phyloP scores from a whole-genome alignment of 2,888 invertebrate genomes.

The Tipula unca region DNA sequence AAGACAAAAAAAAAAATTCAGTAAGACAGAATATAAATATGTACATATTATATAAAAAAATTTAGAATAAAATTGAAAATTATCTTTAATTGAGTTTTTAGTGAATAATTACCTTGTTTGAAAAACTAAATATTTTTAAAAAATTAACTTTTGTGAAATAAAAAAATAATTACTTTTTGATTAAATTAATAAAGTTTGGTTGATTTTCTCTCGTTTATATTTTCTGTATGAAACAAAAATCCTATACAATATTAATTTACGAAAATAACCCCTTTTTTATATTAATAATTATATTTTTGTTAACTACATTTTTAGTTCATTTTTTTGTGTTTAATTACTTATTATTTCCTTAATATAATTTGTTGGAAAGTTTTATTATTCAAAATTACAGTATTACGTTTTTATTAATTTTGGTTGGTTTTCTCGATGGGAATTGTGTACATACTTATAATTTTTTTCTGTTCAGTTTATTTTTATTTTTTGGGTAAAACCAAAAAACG shows the following conservation, averaged over 20 bases:
- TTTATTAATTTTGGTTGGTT: background rate
- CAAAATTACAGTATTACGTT: background rate
- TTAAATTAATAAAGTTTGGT: slow-evolving; percentile 8
- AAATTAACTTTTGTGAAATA: background rate
- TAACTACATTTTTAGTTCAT: background rate
- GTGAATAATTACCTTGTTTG: background rate
- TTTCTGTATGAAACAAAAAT: background rate
- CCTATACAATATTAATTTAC: background rate
- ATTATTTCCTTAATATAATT: background rate
- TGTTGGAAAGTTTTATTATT: background rate
- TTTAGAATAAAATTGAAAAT: background rate
- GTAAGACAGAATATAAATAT: background rate
- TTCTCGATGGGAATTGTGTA: slow-evolving; percentile 8
- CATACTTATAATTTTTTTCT: background rate
- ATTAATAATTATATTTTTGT: slow-evolving; percentile 14
- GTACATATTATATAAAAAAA: background rate
- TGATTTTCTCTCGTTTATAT: background rate
- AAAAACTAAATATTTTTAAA: background rate
- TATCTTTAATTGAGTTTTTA: background rate
- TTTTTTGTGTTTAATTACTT: background rate
- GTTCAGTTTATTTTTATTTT: background rate
- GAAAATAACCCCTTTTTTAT: background rate
- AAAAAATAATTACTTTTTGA: background rate
- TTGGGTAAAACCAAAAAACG: slow-evolving; percentile 14
- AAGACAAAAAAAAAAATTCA: background rate